phyloP scores from a whole-genome alignment of 1,140 invertebrate species.

The Wiebesia pumilae region DNA sequence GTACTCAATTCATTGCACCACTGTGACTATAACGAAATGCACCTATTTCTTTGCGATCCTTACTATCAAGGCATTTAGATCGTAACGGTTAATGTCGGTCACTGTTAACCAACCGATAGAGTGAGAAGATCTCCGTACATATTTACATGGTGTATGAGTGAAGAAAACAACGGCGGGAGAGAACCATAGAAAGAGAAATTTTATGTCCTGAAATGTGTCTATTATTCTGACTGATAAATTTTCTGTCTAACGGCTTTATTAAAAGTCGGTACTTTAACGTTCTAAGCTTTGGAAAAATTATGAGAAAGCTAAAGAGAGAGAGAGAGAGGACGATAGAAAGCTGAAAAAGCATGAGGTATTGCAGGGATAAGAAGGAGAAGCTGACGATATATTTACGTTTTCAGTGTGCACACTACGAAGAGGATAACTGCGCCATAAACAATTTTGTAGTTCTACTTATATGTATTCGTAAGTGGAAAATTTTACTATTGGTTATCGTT shows the following conservation, averaged over 20 bases:
- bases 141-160: not conserved
- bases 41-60: not conserved
- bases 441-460: slow-evolving; percentile 16
- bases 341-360: not conserved
- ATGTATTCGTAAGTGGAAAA: not conserved
- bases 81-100: not conserved
- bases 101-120: slow-evolving; percentile 51
- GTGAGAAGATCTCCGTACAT: slow-evolving; percentile 40
- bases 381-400: not conserved
- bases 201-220: slow-evolving; percentile 65
- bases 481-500: not conserved
- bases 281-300: no score
- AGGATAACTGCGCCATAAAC: slow-evolving; percentile 27
- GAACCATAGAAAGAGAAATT: slow-evolving; percentile 54
- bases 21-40: not conserved
- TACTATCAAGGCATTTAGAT: not conserved
- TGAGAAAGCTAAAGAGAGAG: not conserved
- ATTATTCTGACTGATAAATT: slow-evolving; percentile 66
- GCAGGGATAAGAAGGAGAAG: not conserved
- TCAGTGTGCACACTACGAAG: not conserved
- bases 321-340: not conserved
- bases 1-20: not conserved
- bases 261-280: not conserved
- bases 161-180: not conserved
- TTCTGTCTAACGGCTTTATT: slow-evolving; percentile 50